Conservation (phyloP, 2,113 vertebrate genomes). For the Neodon shergylaensis region DNA sequence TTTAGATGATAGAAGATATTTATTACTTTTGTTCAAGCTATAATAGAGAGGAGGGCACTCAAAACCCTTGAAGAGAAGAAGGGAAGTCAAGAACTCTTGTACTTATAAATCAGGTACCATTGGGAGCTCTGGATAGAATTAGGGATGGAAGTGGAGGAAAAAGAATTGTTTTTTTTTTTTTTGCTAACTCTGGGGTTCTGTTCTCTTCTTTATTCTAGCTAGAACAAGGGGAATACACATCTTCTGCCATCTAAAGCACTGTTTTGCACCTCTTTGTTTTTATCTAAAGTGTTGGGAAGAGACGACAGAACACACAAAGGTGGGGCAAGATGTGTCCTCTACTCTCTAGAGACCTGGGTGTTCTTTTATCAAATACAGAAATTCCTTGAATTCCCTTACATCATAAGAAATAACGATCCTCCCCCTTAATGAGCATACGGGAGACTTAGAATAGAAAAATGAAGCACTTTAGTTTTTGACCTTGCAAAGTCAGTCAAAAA, state of each 20-base stretch:
- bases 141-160: not conserved
- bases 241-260: not conserved
- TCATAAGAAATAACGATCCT: not conserved
- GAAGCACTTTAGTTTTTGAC: not conserved
- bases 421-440: not conserved
- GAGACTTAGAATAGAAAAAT: not conserved
- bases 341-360: not conserved
- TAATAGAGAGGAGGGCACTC: not conserved
- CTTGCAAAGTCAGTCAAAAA: not conserved
- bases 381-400: not conserved
- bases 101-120: not conserved
- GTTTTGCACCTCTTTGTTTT: not conserved
- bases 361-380: not conserved
- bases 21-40: not conserved
- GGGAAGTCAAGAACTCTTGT: not conserved
- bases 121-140: not conserved
- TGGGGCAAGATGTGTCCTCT: not conserved
- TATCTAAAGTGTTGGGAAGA: not conserved
- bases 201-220: not conserved
- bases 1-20: not conserved
- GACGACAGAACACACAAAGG: not conserved
- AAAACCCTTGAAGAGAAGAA: not conserved
- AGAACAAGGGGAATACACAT: not conserved
- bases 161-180: not conserved
- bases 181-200: not conserved